phyloP scores from a whole-genome alignment of 2,113 vertebrate species.

The Amazona guildingii region DNA sequence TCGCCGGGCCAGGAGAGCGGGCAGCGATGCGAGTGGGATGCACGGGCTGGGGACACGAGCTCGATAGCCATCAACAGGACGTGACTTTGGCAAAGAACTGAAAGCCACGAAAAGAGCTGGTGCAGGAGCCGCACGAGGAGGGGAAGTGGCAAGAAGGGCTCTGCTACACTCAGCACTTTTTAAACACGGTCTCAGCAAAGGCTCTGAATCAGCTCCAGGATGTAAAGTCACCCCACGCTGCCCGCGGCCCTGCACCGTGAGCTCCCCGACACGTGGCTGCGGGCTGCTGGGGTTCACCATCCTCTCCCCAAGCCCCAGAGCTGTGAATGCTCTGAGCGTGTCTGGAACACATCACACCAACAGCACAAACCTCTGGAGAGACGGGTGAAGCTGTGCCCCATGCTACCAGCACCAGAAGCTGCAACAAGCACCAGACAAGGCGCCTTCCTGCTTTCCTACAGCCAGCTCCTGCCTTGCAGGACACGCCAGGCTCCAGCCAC shows the following conservation, averaged over 20 bases:
- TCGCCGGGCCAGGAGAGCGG: not conserved
- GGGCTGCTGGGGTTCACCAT: fast-evolving
- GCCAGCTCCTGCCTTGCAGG: not conserved
- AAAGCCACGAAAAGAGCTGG: conserved; percentile 11
- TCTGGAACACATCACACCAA: not conserved
- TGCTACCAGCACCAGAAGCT: not conserved
- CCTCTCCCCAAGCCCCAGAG: not conserved
- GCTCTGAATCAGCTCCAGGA: conserved; percentile 52
- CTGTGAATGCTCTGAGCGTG: fast-evolving
- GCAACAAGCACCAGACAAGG: not conserved
- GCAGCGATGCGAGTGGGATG: not conserved
- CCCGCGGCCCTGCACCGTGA: not conserved
- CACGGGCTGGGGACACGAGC: conserved; percentile 17
- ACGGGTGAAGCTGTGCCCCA: fast-evolving
- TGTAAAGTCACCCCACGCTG: not conserved
- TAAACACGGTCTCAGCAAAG: conserved; percentile 41
- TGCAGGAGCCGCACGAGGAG: not conserved
- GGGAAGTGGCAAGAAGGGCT: conserved; percentile 60
- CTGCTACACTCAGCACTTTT: conserved; percentile 62
- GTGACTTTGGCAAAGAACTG: conserved; percentile 35
- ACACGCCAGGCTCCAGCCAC: fast-evolving
- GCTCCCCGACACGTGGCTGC: not conserved
- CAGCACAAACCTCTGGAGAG: not conserved
- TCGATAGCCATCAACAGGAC: conserved; percentile 42
- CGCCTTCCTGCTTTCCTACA: not conserved